Base-by-base conservation (phyloP, 2,797 vertebrate genomes). In the Microctenopoma stevenorrisi region DNA sequence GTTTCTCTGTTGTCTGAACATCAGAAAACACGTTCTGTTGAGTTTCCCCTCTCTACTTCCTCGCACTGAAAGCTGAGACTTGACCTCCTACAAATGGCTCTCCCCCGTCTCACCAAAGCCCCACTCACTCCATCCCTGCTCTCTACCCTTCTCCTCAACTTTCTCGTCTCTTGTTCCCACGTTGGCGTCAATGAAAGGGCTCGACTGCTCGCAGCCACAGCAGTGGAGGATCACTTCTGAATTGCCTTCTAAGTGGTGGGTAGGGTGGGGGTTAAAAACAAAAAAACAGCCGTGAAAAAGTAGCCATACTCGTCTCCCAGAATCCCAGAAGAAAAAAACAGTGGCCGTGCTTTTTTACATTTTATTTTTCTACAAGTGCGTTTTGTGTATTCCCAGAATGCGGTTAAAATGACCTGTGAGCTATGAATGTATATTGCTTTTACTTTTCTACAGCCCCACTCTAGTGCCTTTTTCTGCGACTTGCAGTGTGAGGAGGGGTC, bases 311-410 rank as follows among this genome's bases (percentile, higher is more conserved):
- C 77, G 61, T 88, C 85, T 89, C 88, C 85, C 85, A 84, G 86
- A 86, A 89, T 88, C 90, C 86, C 85, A 86, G 93, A 88, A 83
- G 5, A 64, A 76, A 72, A 74, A 82, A 79, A 84, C 53, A 64
- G 89, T 89, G 91, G 89, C 86, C 90, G 88, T 72, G 74, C 84
- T 89, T 90, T 89, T 85, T 82, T 81, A 94, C 90, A 89, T 94
- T 91, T 94, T 94, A 94, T 93, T 94, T 94, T 94, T 94, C 83
- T 94, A 94, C 94, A 86, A 90, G 87, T 88, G 81, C 89, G 84
- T 93, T 86, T 89, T 86, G 91, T 89, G 90, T 94, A 91, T 90
- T 90, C 88, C 89, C 88, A 81, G 82, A 91, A 68, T 81, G 79
- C 81, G 78, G 72, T 86, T 61, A 60, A 64, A 67, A 85, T 75